A percentile compares a stretch with the other conserved stretches of the same genome.
Evolutionary conservation across 2,797 vertebrate genomes (phyloP).

Genomic region (Glossophaga mutica): DNA sequence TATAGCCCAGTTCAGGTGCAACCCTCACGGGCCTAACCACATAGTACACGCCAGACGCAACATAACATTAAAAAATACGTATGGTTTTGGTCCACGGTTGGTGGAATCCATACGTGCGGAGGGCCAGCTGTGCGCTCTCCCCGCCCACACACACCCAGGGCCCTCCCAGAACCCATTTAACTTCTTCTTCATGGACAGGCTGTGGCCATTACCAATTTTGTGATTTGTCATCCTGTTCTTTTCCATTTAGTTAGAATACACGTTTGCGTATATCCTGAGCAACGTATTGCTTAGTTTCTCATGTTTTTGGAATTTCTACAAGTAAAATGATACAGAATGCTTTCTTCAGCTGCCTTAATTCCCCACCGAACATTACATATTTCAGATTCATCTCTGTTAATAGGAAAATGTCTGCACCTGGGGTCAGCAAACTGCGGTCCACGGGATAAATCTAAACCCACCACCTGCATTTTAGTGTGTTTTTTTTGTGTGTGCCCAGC

Average conservation of each 20-base stretch:
- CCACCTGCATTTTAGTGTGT: background rate
- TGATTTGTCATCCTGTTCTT: background rate
- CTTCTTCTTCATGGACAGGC: background rate
- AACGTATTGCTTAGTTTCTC: background rate
- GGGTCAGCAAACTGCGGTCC: background rate
- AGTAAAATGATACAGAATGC: background rate
- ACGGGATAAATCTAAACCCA: too few relatives aligned
- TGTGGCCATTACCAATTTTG: fast-evolving
- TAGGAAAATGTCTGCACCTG: background rate
- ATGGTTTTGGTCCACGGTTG: background rate
- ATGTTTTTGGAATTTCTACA: background rate
- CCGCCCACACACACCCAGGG: fast-evolving
- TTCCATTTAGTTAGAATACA: background rate
- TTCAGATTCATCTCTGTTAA: background rate
- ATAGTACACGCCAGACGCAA: background rate
- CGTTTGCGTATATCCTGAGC: fast-evolving
- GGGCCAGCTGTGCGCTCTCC: too few relatives aligned
- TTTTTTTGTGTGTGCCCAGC: background rate
- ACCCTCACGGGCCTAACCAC: background rate
- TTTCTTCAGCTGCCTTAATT: fast-evolving
- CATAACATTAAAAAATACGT: too few relatives aligned
- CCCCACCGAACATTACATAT: background rate
- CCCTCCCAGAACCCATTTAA: fast-evolving
- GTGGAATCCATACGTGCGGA: background rate
- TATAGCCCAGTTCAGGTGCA: background rate